A percentile compares a stretch with the other conserved stretches of the same genome.
phyloP scores from a whole-genome alignment of 2,797 vertebrate species.

The Diplodus sargus region DNA sequence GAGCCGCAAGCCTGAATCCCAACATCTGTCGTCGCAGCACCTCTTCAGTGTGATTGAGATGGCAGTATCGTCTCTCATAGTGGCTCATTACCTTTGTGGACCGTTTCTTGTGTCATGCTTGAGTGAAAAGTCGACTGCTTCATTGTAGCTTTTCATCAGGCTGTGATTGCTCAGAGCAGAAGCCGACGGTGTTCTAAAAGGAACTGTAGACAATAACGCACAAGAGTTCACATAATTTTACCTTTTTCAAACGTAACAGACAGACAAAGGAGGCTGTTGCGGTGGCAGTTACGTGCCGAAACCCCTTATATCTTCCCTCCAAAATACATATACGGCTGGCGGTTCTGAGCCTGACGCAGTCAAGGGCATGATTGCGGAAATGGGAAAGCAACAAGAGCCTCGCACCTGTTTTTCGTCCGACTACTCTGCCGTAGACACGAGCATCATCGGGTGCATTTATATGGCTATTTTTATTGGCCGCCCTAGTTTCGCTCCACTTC shows the following conservation, averaged over 20 bases:
- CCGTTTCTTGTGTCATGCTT: conserved; percentile 35
- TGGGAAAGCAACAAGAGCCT: conserved; percentile 38
- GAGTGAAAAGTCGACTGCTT: conserved; percentile 47
- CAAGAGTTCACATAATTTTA: conserved; percentile 25
- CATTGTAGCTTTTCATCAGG: conserved; percentile 55
- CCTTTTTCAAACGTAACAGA: conserved; percentile 25
- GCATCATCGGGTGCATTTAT: conserved; percentile 62
- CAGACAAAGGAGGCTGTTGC: conserved; percentile 23
- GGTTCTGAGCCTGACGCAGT: conserved; percentile 40
- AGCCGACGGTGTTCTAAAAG: conserved; percentile 24
- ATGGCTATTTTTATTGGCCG: conserved; percentile 73
- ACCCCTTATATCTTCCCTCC: conserved; percentile 39
- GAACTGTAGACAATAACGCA: conserved; percentile 32
- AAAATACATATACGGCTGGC: conserved; percentile 32
- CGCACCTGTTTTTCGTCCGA: conserved; percentile 25
- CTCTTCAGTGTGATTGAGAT: conserved; percentile 43
- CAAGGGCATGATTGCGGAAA: conserved; percentile 61
- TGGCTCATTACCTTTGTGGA: conserved; percentile 49
- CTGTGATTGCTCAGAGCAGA: conserved; percentile 48
- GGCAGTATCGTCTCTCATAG: conserved; percentile 33
- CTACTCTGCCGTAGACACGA: conserved; percentile 40
- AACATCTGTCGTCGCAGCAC: conserved; percentile 35
- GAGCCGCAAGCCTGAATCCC: conserved; percentile 25
- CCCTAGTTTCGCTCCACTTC: conserved; percentile 69
- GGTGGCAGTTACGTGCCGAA: conserved; percentile 35